phyloP scores from a whole-genome alignment of 2,113 vertebrate genomes.

The Vulpes vulpes region DNA sequence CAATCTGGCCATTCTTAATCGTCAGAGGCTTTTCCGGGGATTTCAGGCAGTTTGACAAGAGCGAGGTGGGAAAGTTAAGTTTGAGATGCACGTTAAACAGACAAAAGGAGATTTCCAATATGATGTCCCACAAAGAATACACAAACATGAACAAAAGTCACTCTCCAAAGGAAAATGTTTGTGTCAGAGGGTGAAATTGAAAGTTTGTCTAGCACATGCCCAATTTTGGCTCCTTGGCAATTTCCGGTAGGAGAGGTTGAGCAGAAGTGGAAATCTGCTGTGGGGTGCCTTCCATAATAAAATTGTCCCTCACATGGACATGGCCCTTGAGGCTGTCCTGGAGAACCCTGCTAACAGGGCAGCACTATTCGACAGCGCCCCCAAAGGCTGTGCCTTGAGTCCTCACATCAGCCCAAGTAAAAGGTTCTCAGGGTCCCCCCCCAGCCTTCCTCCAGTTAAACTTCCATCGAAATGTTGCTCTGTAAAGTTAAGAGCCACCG shows the following conservation, averaged over 20 bases:
- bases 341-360: constrained; percentile 49
- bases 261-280: constrained; percentile 79
- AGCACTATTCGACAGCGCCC: constrained; percentile 56
- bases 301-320: constrained; percentile 72
- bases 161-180: constrained; percentile 18
- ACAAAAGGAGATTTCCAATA: background rate
- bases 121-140: constrained; percentile 48
- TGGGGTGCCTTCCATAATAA: constrained; percentile 78
- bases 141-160: background rate
- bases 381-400: constrained; percentile 65
- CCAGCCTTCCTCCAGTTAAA: constrained; percentile 11
- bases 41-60: background rate
- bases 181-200: constrained; percentile 65
- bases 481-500: constrained; percentile 57
- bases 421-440: constrained; percentile 74
- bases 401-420: constrained; percentile 82
- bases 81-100: background rate
- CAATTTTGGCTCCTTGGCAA: constrained; percentile 73
- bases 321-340: constrained; percentile 62
- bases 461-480: constrained; percentile 65
- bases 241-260: constrained; percentile 74
- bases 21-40: background rate
- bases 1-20: background rate
- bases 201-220: constrained; percentile 47
- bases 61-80: background rate